Percentiles rank a stretch among this genome's conserved stretches.
Conservation (phyloP, 2,113 vertebrate genomes). For the Tachysurus fulvidraco region DNA sequence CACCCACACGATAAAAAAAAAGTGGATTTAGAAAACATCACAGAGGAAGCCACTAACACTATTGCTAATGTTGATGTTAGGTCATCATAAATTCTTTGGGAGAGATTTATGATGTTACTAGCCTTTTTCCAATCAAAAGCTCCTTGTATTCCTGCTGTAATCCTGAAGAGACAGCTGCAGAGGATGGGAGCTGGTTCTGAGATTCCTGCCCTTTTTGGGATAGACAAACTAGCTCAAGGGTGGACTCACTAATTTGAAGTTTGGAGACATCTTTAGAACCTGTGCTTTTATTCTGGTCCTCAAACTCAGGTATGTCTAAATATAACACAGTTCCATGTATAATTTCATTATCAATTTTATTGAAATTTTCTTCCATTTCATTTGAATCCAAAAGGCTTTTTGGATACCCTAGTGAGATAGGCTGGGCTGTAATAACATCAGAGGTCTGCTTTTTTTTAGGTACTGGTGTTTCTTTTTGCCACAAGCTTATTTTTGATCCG, state of each 20-base stretch:
- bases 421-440: slow-evolving; percentile 65
- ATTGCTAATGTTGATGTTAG: slow-evolving; percentile 46
- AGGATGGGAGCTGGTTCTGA: slow-evolving; percentile 65
- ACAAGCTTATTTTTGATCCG: slow-evolving; percentile 81
- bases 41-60: slow-evolving; percentile 11
- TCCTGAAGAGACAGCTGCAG: slow-evolving; percentile 65
- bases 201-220: slow-evolving; percentile 64
- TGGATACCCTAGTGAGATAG: slow-evolving; percentile 62
- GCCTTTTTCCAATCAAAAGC: slow-evolving; percentile 86
- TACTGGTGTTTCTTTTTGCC: slow-evolving; percentile 74
- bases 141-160: slow-evolving; percentile 73
- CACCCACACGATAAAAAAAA: slow-evolving; percentile 18
- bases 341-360: neutral
- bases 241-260: slow-evolving; percentile 65
- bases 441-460: slow-evolving; percentile 60
- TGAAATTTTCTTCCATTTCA: neutral
- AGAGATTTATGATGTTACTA: slow-evolving; percentile 95
- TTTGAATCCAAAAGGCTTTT: slow-evolving; percentile 18
- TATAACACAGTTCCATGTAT: slow-evolving; percentile 34
- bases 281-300: slow-evolving; percentile 60
- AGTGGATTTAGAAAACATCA: slow-evolving; percentile 17
- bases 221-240: slow-evolving; percentile 63
- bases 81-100: slow-evolving; percentile 87
- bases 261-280: slow-evolving; percentile 58
- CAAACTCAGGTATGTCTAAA: slow-evolving; percentile 56